Percentiles rank a stretch among this genome's conserved stretches.
phyloP scores from a whole-genome alignment of 2,888 invertebrate genomes.

The Netelia inedita region DNA sequence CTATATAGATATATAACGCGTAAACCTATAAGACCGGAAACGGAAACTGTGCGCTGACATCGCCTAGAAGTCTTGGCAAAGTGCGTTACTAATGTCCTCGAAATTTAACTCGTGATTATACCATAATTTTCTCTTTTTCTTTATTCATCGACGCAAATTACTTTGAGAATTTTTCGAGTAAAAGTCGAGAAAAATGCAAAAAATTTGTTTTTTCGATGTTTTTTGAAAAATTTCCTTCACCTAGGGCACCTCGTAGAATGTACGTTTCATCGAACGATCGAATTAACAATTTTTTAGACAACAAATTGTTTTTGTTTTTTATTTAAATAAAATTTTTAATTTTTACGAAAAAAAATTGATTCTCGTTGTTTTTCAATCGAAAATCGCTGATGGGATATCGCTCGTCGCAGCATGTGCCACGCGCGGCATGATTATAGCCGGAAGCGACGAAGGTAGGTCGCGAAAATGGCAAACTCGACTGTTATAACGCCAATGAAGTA shows the following conservation, averaged over 20 bases:
- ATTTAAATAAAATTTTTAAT: no score
- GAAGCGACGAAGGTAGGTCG: conserved; percentile 46
- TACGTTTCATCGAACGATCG: no score
- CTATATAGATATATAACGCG: background rate
- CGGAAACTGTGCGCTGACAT: conserved; percentile 43
- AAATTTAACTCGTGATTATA: conserved; percentile 22
- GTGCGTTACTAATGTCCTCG: background rate
- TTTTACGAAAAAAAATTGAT: no score
- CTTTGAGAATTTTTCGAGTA: no score
- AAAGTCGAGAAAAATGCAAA: no score
- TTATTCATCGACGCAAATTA: background rate
- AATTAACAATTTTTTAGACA: no score
- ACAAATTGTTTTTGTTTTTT: no score
- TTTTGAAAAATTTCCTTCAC: no score
- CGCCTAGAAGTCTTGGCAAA: conserved; percentile 12
- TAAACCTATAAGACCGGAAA: conserved; percentile 27
- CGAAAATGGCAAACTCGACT: conserved; percentile 17
- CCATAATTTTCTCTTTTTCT: conserved; percentile 1
- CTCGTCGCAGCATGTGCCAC: background rate
- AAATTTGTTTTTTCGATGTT: no score
- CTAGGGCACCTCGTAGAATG: no score
- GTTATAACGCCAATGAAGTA: background rate
- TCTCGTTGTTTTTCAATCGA: no score
- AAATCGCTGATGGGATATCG: no score
- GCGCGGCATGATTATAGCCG: conserved; percentile 2